Base-by-base conservation (phyloP, 2,113 vertebrate genomes). In the Crotalus viridis region DNA sequence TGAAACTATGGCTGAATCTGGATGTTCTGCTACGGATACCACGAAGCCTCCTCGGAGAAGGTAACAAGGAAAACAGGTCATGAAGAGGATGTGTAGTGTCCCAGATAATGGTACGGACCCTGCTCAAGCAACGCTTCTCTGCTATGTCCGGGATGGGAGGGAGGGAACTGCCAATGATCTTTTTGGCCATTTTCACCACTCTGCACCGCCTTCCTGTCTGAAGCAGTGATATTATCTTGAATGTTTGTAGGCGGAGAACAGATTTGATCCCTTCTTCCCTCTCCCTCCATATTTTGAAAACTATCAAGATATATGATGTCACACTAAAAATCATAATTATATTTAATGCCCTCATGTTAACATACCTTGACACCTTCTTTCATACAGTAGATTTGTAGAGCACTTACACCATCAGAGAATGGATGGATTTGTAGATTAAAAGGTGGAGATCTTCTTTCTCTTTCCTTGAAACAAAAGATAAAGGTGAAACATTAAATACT, bases 361-460 rank as follows among this genome's bases (percentile, higher is more conserved):
- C 96, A 81, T 98, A 99, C 99, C 98, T 99, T 99, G 88, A 99
- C 99, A 28, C 99, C 99, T 97, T 99, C 99, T 96, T 99, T 99
- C 98, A 99, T 99, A 94, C 99, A 99, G 97, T 99, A 99, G 97
- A 99, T 99, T 97, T 99, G 99, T 1, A 99, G 98, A 13, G 99
- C 99, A 59, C 99, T 99, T 96, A 99, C 98, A 92, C 99, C 99
- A 95, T 99, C 99, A 17, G 99, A 98, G 97, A 99, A 99, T 2
- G 99, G 99, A 95, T 99, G 99, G 96, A 99, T 99, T 90, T 99
- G 98, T 91, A 99, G 98, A 97, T 98, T 99, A 97, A 99, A 99
- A 0, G 99, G 99, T 96, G 99, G 99, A 1, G 99, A 99, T 55
- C 98, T 98, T 94, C 99, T 98, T 96, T 99, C 99, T 94, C 99